Percentiles rank a stretch among this genome's conserved stretches.
phyloP scores from a whole-genome alignment of 2,888 invertebrate genomes.

The Trachelus troglodyta region DNA sequence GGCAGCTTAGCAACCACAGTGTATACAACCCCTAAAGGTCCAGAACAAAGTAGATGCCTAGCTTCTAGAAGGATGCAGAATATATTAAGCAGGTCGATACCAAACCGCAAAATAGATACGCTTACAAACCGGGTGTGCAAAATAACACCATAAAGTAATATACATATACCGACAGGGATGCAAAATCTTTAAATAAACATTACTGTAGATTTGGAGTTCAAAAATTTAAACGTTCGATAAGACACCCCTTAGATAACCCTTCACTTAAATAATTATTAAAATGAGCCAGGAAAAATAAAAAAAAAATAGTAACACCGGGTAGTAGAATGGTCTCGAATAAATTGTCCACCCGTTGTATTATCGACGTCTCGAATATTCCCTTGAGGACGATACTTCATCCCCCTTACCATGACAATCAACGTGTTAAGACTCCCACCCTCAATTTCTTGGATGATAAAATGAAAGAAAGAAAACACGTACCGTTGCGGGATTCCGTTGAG shows the following conservation, averaged over 20 bases:
- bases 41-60: background rate
- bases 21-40: background rate
- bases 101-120: background rate
- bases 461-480: constrained; percentile 4
- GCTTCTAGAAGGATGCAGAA: background rate
- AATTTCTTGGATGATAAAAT: background rate
- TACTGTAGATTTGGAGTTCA: rapidly evolving
- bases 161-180: background rate
- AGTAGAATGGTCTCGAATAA: background rate
- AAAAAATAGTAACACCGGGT: background rate
- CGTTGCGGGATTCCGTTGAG: constrained; percentile 41
- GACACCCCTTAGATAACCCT: background rate
- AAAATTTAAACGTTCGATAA: background rate
- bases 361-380: background rate
- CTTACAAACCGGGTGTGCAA: background rate
- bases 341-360: background rate
- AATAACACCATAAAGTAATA: background rate
- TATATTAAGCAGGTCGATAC: background rate
- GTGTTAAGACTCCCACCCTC: background rate
- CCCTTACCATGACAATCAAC: background rate
- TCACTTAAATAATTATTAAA: background rate
- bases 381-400: background rate
- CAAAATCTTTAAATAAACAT: background rate
- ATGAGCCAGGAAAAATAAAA: background rate
- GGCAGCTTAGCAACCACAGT: background rate